These are phyloP conservation scores for Parnassius orleans DNA, from an alignment of 2,888 invertebrate species.

Conservation along the genomic window DNA sequence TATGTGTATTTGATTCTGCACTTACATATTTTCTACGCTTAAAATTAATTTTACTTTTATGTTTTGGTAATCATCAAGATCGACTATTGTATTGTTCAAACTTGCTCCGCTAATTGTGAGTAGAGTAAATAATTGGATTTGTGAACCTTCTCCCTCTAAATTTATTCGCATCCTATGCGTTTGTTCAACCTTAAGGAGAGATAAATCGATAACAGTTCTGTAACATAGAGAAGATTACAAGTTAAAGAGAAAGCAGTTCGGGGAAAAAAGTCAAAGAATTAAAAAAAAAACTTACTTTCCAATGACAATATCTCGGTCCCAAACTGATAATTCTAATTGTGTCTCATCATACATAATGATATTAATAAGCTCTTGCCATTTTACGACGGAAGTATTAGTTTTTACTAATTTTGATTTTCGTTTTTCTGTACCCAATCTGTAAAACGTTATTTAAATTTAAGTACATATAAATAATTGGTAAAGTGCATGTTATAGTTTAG, in stretches of 20 bases:
- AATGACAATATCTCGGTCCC: slow-evolving; percentile 85
- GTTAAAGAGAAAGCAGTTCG: no score
- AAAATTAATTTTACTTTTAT: slow-evolving; percentile 80
- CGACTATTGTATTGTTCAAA: slow-evolving; percentile 91
- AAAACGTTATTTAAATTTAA: slow-evolving; percentile 29
- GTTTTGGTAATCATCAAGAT: slow-evolving; percentile 89
- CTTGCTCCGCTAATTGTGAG: slow-evolving; percentile 96
- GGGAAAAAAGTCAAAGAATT: not conserved
- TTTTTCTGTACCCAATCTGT: slow-evolving; percentile 95
- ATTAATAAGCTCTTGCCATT: slow-evolving; percentile 98
- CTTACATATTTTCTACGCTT: slow-evolving; percentile 84
- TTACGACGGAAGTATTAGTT: slow-evolving; percentile 76
- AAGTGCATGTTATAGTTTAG: no score
- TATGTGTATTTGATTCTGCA: slow-evolving; percentile 29
- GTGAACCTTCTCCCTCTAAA: slow-evolving; percentile 89
- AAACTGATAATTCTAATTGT: slow-evolving; percentile 91
- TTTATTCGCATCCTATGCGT: slow-evolving; percentile 92
- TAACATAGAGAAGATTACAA: slow-evolving; percentile 32
- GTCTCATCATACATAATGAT: slow-evolving; percentile 96
- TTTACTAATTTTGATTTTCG: slow-evolving; percentile 93
- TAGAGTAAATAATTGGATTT: slow-evolving; percentile 86
- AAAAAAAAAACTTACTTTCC: slow-evolving; percentile 70
- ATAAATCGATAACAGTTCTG: slow-evolving; percentile 87
- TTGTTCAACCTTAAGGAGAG: slow-evolving; percentile 88
- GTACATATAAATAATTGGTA: no score